phyloP scores from a whole-genome alignment of 2,113 vertebrate genomes.

The Patagioenas fasciata region DNA sequence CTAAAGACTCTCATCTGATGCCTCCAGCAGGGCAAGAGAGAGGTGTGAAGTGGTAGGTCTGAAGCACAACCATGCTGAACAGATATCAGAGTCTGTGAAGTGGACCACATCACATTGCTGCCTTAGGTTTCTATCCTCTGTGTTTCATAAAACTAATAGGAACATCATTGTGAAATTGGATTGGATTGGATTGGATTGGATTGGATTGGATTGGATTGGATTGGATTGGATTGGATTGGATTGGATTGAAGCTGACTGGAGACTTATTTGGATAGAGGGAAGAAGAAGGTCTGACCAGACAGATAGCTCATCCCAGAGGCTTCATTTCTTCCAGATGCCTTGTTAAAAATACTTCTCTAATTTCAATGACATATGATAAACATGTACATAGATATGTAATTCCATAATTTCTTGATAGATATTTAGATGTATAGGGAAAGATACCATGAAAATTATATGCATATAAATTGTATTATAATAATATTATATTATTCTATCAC shows the following conservation, averaged over 20 bases:
- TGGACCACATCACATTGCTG: neutral
- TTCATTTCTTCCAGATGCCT: neutral
- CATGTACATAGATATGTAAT: fast-evolving
- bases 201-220: too few relatives aligned
- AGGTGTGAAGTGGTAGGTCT: neutral
- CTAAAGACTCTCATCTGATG: neutral
- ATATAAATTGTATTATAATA: neutral
- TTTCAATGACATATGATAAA: neutral
- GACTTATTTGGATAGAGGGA: neutral
- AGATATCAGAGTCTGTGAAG: neutral
- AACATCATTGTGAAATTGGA: neutral
- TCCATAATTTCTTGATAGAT: neutral
- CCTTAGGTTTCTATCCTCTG: neutral
- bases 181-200: neutral
- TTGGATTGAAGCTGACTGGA: neutral
- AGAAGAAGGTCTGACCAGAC: neutral
- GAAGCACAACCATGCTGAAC: neutral
- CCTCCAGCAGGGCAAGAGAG: neutral
- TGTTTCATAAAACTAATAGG: neutral
- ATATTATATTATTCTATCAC: too few relatives aligned
- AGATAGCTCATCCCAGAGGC: neutral
- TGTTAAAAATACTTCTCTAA: neutral
- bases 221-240: too few relatives aligned
- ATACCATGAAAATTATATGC: neutral
- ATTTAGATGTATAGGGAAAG: neutral